Evolutionary conservation across 2,797 vertebrate genomes (phyloP), one percentile per base, ranked within the genome.

Genomic region (Sardinella longiceps): DNA sequence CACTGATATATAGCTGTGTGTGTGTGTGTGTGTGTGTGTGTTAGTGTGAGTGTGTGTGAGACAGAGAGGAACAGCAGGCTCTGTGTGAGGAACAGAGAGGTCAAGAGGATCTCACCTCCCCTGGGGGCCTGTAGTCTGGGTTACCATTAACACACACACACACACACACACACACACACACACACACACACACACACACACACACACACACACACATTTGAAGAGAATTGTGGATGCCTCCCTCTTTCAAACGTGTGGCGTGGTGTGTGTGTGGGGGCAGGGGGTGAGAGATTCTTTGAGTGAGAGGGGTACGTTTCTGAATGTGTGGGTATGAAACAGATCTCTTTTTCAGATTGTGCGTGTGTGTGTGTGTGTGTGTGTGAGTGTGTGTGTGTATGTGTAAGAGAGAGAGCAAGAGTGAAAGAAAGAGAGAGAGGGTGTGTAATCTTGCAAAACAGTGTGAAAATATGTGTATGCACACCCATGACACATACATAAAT

Each of bases 31-130:
- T 50, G 48, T 50, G 46, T 18, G 50, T 53, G 50, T 53, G 50
- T 20, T 14, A 18, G 50, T 18, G 50, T 51, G 50, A 15, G 50
- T 82, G 80, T 33, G 80, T 84, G 83, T 88, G 90, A 91, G 90
- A 89, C 89, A 87, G 83, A 84, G 87, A 91, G 85, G 86, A 66
- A 81, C 81, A 85, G 39, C 74, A 86, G 86, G 63, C 84, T 15
- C 51, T 80, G 81, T 85, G 88, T 92, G 88, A 94, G 94, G 94
- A 95, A 94, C 92, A 91, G 85, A 91, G 90, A 56, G 90, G 90
- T 90, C 90, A 88, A 94, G 91, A 92, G 90, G 90, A 91, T 89
- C 89, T 89, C 92, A 93, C 92, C 94, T 92, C 90, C 90, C 93
- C 90, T 83, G 87, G 87, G 92, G 91, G 92, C 91, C 86, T 90